Conservation (phyloP, 2,888 invertebrate genomes). For the Odontothrips loti region DNA sequence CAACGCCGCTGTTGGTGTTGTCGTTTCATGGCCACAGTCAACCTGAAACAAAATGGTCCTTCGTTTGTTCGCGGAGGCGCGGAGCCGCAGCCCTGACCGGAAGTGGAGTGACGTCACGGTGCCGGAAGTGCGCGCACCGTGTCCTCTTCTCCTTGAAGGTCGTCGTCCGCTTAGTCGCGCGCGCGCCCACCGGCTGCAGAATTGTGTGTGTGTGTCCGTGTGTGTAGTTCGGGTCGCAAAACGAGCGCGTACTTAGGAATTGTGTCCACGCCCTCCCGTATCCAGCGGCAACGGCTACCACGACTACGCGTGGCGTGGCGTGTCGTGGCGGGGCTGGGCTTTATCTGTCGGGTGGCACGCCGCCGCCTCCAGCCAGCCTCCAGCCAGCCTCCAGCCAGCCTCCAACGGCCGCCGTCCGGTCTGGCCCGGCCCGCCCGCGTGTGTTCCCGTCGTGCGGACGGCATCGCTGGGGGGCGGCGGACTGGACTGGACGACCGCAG, state of each 20-base stretch:
- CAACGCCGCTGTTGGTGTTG: too few species aligned
- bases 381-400: not conserved
- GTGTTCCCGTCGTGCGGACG: not conserved
- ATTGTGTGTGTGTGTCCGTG: too few species aligned
- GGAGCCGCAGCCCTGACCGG: not conserved
- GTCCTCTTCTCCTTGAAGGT: slow-evolving; percentile 17
- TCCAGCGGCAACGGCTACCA: too few species aligned
- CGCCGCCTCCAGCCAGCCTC: not conserved
- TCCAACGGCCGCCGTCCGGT: not conserved
- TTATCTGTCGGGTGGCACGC: not conserved
- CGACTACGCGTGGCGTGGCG: not conserved
- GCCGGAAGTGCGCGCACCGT: not conserved
- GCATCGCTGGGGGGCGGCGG: not conserved
- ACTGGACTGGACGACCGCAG: not conserved
- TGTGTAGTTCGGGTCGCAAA: too few species aligned
- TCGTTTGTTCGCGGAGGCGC: not conserved
- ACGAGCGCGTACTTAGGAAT: too few species aligned
- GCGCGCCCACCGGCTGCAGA: not conserved
- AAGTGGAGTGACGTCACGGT: not conserved
- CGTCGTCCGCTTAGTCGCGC: not conserved
- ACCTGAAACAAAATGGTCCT: slow-evolving; percentile 27
- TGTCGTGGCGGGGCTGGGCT: not conserved
- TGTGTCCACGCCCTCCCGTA: too few species aligned
- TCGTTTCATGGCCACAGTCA: not conserved
- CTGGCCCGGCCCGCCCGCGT: not conserved